phyloP scores from a whole-genome alignment of 1,140 invertebrate genomes.

The Listronotus oregonensis region DNA sequence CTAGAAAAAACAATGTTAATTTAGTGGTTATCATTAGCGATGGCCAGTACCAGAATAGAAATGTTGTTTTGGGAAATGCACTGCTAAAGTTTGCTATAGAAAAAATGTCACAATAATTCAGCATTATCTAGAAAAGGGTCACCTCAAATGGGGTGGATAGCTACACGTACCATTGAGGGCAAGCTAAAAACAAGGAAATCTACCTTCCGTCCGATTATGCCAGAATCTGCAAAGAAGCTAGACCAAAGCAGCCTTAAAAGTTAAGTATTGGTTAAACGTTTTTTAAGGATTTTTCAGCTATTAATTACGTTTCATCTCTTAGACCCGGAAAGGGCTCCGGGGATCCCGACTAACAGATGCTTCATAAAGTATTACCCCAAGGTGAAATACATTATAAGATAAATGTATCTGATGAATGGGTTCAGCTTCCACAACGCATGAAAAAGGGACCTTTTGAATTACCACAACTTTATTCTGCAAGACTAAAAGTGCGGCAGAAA shows the following conservation, averaged over 20 bases:
- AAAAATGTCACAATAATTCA: conserved; percentile 31
- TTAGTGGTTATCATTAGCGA: conserved; percentile 19
- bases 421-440: too few species aligned
- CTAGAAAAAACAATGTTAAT: neutral
- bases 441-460: too few species aligned
- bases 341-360: too few species aligned
- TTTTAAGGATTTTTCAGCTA: neutral
- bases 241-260: conserved; percentile 28
- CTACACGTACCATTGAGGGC: conserved; percentile 46
- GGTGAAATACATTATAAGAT: too few species aligned
- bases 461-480: too few species aligned
- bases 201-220: conserved; percentile 37
- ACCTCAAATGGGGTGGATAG: conserved; percentile 50
- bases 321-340: too few species aligned
- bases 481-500: too few species aligned
- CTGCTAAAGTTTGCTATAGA: conserved; percentile 22
- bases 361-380: too few species aligned
- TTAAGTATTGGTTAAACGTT: conserved; percentile 24
- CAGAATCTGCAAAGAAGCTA: conserved; percentile 38
- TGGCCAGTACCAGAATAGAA: conserved; percentile 34
- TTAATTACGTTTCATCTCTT: too few species aligned
- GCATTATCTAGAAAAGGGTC: conserved; percentile 45
- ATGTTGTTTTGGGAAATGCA: conserved; percentile 29
- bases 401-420: too few species aligned
- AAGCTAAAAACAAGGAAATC: conserved; percentile 37